phyloP scores from a whole-genome alignment of 2,888 invertebrate genomes.

The Acrocera orbiculus region DNA sequence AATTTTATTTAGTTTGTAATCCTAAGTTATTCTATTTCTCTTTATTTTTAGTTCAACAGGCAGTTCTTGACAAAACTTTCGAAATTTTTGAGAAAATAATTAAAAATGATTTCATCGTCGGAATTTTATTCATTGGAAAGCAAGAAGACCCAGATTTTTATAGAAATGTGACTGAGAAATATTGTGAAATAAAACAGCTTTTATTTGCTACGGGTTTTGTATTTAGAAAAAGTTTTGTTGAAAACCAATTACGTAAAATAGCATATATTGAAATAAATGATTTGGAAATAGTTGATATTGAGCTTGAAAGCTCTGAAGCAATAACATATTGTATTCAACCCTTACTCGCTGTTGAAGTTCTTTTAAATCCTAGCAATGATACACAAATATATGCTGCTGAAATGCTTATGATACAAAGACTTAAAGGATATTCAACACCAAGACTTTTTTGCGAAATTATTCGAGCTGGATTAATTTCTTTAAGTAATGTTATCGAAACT shows the following conservation, averaged over 20 bases:
- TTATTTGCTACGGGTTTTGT: conserved; percentile 11
- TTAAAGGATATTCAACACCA: conserved; percentile 66
- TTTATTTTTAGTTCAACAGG: conserved; percentile 27
- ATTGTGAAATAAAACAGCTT: conserved; percentile 29
- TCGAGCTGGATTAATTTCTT: conserved; percentile 73
- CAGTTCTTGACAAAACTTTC: conserved; percentile 52
- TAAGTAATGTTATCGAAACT: conserved; percentile 70
- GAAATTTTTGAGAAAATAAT: conserved; percentile 48
- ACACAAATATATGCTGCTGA: conserved; percentile 65
- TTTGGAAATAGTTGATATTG: conserved; percentile 30
- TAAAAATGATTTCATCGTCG: conserved; percentile 55
- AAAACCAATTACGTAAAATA: conserved; percentile 23
- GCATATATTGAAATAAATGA: conserved; percentile 25
- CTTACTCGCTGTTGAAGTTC: conserved; percentile 65
- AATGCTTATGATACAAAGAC: conserved; percentile 62
- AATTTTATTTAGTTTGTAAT: too few relatives aligned
- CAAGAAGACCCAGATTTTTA: conserved; percentile 59
- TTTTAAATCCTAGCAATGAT: conserved; percentile 70
- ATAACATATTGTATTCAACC: conserved; percentile 63
- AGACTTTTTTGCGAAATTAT: conserved; percentile 78
- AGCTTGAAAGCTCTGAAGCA: conserved; percentile 40
- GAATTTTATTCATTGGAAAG: conserved; percentile 67
- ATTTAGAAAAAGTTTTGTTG: conserved; percentile 15
- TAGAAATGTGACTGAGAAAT: conserved; percentile 51
- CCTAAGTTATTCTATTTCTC: too few relatives aligned